Percentiles rank a stretch among this genome's conserved stretches.
Evolutionary conservation across 2,888 invertebrate species (phyloP).

Genomic region (Nymphalis c-album): DNA sequence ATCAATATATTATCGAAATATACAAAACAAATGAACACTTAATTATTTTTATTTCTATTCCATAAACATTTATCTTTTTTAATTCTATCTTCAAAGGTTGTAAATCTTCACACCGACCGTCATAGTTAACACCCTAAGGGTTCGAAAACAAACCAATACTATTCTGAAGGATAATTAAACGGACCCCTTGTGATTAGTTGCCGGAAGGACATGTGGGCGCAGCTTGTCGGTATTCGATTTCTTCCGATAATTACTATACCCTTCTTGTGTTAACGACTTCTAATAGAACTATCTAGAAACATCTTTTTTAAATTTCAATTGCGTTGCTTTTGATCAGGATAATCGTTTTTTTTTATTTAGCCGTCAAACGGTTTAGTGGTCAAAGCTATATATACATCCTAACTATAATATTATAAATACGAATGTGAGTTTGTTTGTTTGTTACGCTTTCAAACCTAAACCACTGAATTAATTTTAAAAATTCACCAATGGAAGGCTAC

Average conservation of each 20-base stretch:
- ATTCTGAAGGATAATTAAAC: constrained; percentile 56
- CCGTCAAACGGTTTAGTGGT: too few species aligned
- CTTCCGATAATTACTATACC: constrained; percentile 45
- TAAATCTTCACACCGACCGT: constrained; percentile 34
- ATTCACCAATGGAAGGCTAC: too few species aligned
- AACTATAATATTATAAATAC: too few species aligned
- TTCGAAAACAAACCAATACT: constrained; percentile 44
- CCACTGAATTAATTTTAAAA: too few species aligned
- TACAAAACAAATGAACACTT: background rate
- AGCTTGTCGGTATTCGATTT: constrained; percentile 63
- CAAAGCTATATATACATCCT: too few species aligned
- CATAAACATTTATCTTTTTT: constrained; percentile 1
- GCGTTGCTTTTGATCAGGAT: too few species aligned
- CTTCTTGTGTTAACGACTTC: constrained; percentile 26
- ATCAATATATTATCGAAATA: too few species aligned
- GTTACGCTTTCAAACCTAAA: too few species aligned
- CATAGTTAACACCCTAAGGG: constrained; percentile 38
- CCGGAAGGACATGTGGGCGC: constrained; percentile 68
- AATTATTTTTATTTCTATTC: constrained; percentile 5
- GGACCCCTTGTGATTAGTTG: constrained; percentile 62
- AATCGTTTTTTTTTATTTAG: too few species aligned
- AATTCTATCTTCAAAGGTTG: constrained; percentile 16
- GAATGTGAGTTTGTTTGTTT: too few species aligned
- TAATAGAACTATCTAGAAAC: constrained; percentile 18
- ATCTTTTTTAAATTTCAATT: background rate